Base-by-base conservation (phyloP, 1,140 invertebrate genomes). In the Yoshiicerus persimilis region DNA sequence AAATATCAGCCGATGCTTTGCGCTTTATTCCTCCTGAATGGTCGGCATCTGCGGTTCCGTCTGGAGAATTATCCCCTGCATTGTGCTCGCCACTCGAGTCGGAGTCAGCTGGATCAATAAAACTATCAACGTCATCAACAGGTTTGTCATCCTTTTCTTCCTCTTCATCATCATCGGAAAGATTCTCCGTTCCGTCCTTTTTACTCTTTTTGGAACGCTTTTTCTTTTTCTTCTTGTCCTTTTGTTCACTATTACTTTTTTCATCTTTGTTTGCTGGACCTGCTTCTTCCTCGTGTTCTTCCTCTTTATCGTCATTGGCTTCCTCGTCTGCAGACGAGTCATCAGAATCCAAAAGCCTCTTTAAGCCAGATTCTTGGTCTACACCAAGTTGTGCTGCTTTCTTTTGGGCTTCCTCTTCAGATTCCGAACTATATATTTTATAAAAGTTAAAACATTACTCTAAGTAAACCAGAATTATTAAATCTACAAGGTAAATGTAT, bases 291-390 rank as follows among this genome's bases (percentile, higher is more conserved):
- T 91, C 90, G 39, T 91, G 89, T 70, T 88, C 89, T 36, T 86
- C 87, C 39, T 88, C 56, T 36, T 90, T 89, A 39, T 87, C 86
- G 95, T 95, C 91, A 56, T 91, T 90, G 23, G 91, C 88, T 95
- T 96, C 93, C 95, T 96, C 39, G 93, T 94, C 93, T 96, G 96
- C 34, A 88, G 95, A 95, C 91, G 96, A 94, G 92, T 96, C 95
- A 91, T 98, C 97, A 0, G 97, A 98, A 4, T 95, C 96, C 20
- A 98, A 94, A 20, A 99, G 93, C 92, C 97, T 97, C 89, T 96
- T 94, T 84, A 97, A 93, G 0, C 96, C 98, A 92, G 97, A 97
- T 93, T 99, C 98, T 92, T 99, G 96, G 4, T 96, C 96, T 0
- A 98, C 97, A 91, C 90, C 96, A 94, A 97, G 96, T 75, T 94